Percentiles rank a stretch among this genome's conserved stretches.
Evolutionary conservation across 2,888 invertebrate species (phyloP).

Genomic region (Morpho deidamia): DNA sequence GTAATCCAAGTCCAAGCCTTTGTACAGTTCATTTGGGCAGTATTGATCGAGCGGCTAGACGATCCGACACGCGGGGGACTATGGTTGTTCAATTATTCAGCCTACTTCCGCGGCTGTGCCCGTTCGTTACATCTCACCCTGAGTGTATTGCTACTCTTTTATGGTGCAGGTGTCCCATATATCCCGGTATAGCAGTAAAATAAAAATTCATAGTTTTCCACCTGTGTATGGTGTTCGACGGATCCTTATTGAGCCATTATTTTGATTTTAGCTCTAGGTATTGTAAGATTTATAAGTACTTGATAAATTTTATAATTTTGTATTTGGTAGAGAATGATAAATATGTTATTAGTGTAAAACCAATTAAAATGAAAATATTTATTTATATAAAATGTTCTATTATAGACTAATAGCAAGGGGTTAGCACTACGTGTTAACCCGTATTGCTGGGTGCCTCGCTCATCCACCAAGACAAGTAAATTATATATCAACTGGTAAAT

Average conservation of each 20-base stretch:
- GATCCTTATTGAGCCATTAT: not conserved
- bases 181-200: slow-evolving; percentile 20
- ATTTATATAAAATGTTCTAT: too few relatives aligned
- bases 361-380: too few relatives aligned
- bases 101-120: slow-evolving; percentile 33
- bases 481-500: too few relatives aligned
- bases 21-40: slow-evolving; percentile 29
- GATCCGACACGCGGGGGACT: slow-evolving; percentile 42
- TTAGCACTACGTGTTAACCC: too few relatives aligned
- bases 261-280: not conserved
- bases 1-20: slow-evolving; percentile 10
- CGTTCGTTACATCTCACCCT: slow-evolving; percentile 36
- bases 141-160: slow-evolving; percentile 48
- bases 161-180: slow-evolving; percentile 33
- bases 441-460: too few relatives aligned
- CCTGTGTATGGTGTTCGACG: not conserved
- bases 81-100: slow-evolving; percentile 68
- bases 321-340: too few relatives aligned
- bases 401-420: too few relatives aligned
- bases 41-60: slow-evolving; percentile 54
- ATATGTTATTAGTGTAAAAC: too few relatives aligned
- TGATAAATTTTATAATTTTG: too few relatives aligned
- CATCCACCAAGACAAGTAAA: too few relatives aligned
- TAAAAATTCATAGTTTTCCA: slow-evolving; percentile 21
- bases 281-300: too few relatives aligned